Evolutionary conservation across 2,113 vertebrate species (phyloP), one percentile per base, ranked within the genome.

Genomic region (Oryzias melastigma): DNA sequence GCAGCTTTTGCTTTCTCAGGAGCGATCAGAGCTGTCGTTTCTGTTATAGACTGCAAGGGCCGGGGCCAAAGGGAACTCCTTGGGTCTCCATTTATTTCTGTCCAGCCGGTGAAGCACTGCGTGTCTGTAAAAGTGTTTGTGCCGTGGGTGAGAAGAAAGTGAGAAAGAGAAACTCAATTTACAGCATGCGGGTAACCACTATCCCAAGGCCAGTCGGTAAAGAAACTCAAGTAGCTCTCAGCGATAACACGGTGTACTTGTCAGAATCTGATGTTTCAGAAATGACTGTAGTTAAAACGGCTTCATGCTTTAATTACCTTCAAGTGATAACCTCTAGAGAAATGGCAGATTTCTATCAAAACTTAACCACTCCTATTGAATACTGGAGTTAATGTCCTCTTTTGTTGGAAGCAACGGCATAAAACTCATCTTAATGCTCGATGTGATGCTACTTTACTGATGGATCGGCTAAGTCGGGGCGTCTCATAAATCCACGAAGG

Each of bases 1-100:
- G 77, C 83, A 83, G 86, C 81, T 83, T 86, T 87, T 80, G 73
- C 81, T 86, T 87, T 88, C 84, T 82, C 85, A 86, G 85, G 84
- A 82, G 76, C 65, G 80, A 85, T 87, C 74, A 62, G 80, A 77
- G 77, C 78, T 75, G 83, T 68, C 72, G 64, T 82, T 59, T 74
- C 66, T 67, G 62, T 65, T 80, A 75, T 65, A 68, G 73, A 65
- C 82, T 70, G 61, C 55, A 17, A 75, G 75, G 65, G 77, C 82
- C 69, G 2, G 58, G 72, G 80, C 73, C 55, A 72, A 76, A 75
- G 71, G 74, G 76, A 86, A 74, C 70, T 83, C 83, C 80, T 65
- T 75, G 73, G 80, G 73, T 78, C 73, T 71, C 64, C 75, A 78
- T 86, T 87, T 78, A 76, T 75, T 76, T 70, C 62, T 55, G 73